Conservation (phyloP, 1,140 invertebrate genomes). For the Psilanteris sp. region DNA sequence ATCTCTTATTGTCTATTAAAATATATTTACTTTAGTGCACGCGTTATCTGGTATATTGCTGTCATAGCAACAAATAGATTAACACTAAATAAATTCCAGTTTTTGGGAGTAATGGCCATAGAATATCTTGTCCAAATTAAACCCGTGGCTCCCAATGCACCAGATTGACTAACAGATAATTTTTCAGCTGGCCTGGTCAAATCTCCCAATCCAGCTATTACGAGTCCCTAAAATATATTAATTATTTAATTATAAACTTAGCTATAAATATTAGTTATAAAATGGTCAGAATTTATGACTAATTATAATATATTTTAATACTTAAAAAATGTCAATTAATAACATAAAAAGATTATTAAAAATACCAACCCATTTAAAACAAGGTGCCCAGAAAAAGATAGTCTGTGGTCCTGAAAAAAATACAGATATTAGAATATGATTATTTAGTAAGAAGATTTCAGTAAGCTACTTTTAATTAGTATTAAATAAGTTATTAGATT, state of each 20-base stretch:
- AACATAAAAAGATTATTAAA: constrained; percentile 17
- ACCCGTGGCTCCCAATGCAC: constrained; percentile 88
- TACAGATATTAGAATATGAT: neutral
- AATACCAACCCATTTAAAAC: constrained; percentile 94
- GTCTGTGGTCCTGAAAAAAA: constrained; percentile 91
- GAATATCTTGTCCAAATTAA: constrained; percentile 93
- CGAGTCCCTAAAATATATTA: constrained; percentile 88
- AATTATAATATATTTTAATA: no score
- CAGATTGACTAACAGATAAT: constrained; percentile 92
- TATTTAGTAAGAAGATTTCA: no score
- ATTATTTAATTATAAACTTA: no score
- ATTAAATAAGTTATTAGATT: no score
- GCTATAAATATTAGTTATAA: no score
- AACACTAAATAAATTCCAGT: constrained; percentile 95
- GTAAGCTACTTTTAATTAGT: no score
- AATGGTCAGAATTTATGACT: no score
- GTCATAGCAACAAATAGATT: constrained; percentile 95
- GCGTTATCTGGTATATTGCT: constrained; percentile 88
- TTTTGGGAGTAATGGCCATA: constrained; percentile 96
- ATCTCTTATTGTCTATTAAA: neutral
- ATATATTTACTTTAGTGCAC: constrained; percentile 82
- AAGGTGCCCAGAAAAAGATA: constrained; percentile 97
- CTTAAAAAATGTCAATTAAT: constrained; percentile 13
- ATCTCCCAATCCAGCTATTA: constrained; percentile 96
- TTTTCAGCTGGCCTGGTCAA: constrained; percentile 93